Evolutionary conservation across 2,797 vertebrate species (phyloP), one percentile per base, ranked within the genome.

Genomic region (Macroramphosus scolopax): DNA sequence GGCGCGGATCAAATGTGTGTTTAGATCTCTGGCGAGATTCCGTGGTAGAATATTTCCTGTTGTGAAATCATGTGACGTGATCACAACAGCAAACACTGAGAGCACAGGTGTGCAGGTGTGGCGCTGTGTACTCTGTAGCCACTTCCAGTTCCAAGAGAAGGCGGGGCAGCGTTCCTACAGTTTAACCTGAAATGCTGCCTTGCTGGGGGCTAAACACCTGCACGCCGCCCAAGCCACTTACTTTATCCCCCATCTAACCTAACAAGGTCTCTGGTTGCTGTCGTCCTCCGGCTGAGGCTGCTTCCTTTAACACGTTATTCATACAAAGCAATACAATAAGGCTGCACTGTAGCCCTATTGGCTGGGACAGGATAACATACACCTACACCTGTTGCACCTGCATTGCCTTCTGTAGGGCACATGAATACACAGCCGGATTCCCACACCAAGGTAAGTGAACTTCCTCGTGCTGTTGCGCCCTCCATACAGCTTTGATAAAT

Each of bases 161-260:
- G 85, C 34, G 82, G 81, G 81, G 85, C 78, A 32, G 78, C 71
- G 68, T 80, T 84, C 70, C 77, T 75, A 77, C 80, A 63, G 84
- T 83, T 86, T 77, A 83, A 85, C 84, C 81, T 84, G 84, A 82
- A 86, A 81, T 87, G 72, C 63, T 73, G 66, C 81, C 58, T 87
- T 34, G 85, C 84, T 87, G 66, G 79, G 77, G 81, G 86, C 82
- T 79, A 84, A 89, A 89, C 87, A 89, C 87, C 87, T 89, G 87
- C 24, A 36, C 56, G 50, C 45, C 61, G 29, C 63, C 80, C 69
- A 60, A 63, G 49, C 40, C 48, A 55, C 47, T 39, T 3, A 42
- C 24, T 44, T 53, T 36, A 18, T 22, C 20, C 34, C 33, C 32
- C 34, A 44, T 47, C 46, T 63, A 41, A 71, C 74, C 67, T 36